Conservation (phyloP, 2,113 vertebrate species). For the Lethenteron reissneri region DNA sequence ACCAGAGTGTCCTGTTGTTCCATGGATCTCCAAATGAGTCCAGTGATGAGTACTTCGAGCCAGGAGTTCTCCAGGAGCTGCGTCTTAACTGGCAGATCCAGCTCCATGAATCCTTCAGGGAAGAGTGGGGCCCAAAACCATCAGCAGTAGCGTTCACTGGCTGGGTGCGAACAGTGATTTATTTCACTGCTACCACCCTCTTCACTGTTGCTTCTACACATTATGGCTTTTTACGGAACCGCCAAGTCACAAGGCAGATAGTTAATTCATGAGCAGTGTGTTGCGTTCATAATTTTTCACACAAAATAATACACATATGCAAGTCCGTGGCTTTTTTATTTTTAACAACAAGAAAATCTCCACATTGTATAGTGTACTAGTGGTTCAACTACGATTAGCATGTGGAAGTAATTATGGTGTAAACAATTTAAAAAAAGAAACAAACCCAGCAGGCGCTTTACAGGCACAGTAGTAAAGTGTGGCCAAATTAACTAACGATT, state of each 20-base stretch:
- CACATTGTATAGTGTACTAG: background rate
- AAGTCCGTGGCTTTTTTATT: too few relatives aligned
- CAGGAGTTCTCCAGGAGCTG: constrained; percentile 80
- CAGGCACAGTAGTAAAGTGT: constrained; percentile 17
- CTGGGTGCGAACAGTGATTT: background rate
- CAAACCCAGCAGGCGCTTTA: constrained; percentile 12
- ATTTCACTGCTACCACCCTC: background rate
- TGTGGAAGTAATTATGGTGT: too few relatives aligned
- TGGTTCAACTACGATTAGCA: background rate
- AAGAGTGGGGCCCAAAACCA: background rate
- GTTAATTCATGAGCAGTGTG: background rate
- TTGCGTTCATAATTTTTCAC: background rate
- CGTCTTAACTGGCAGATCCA: constrained; percentile 64
- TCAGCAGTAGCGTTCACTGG: too few relatives aligned
- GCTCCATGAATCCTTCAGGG: constrained; percentile 56
- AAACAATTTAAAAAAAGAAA: constrained; percentile 7
- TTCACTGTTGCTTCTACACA: background rate
- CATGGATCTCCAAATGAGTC: constrained; percentile 87
- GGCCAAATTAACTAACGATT: constrained; percentile 23
- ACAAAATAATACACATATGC: background rate
- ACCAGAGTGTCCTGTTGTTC: constrained; percentile 81
- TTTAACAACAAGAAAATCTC: too few relatives aligned
- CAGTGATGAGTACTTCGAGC: constrained; percentile 89
- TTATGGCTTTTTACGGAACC: background rate
- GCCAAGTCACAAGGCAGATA: background rate